Evolutionary conservation across 2,113 vertebrate species (phyloP).

Genomic region (Burhinus oedicnemus): DNA sequence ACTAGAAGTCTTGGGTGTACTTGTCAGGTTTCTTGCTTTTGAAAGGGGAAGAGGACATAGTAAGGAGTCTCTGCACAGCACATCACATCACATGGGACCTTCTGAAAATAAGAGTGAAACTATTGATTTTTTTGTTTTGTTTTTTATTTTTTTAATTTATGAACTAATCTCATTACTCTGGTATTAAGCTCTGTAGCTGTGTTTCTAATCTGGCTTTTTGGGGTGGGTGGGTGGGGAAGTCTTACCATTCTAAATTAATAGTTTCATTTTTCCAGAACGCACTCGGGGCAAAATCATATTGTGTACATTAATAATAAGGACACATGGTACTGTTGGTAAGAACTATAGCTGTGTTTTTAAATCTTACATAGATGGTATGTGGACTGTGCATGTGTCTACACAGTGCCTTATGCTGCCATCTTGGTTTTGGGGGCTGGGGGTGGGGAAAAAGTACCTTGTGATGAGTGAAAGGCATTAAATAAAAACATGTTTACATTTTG

Average conservation of each 20-base stretch:
- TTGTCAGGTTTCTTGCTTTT: constrained; percentile 18
- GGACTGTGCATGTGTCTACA: constrained; percentile 71
- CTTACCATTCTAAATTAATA: constrained; percentile 61
- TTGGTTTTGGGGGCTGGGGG: constrained; percentile 50
- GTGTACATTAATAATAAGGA: constrained; percentile 41
- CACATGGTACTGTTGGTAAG: constrained; percentile 39
- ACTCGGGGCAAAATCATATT: constrained; percentile 39
- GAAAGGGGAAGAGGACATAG: constrained; percentile 13
- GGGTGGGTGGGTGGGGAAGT: neutral
- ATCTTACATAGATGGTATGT: constrained; percentile 24
- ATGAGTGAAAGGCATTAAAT: constrained; percentile 81
- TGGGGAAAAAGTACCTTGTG: constrained; percentile 66
- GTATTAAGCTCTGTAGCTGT: constrained; percentile 72
- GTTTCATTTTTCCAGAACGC: constrained; percentile 39
- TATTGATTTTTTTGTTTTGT: neutral
- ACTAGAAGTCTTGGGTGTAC: neutral
- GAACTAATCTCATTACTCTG: constrained; percentile 72
- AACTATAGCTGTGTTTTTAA: constrained; percentile 38
- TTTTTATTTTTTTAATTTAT: constrained; percentile 79
- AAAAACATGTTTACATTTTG: constrained; percentile 83
- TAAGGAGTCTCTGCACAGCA: constrained; percentile 21
- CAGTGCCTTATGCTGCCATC: constrained; percentile 75
- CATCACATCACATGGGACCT: constrained; percentile 12
- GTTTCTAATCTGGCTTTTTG: constrained; percentile 60
- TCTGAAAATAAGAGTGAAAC: constrained; percentile 48